A percentile compares a stretch with the other conserved stretches of the same genome.
These are phyloP conservation scores for Poecilia wingei DNA, from an alignment of 2,797 vertebrate species.

Conservation along the genomic window DNA sequence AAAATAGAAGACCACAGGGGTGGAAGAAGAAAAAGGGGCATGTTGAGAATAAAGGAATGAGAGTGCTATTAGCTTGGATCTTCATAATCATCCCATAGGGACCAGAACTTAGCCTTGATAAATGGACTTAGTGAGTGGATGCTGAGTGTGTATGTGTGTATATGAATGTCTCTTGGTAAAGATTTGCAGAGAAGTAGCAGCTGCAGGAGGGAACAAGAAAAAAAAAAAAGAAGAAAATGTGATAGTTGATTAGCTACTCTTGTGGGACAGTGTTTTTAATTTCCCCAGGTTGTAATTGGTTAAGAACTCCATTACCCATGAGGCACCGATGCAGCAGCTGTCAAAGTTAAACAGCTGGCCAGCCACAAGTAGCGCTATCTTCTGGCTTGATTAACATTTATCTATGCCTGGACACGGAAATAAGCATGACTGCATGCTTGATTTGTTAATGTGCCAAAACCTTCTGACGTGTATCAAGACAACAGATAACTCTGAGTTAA, in stretches of 20 bases:
- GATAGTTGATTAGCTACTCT: slow-evolving; percentile 68
- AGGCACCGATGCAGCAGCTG: slow-evolving; percentile 71
- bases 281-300: slow-evolving; percentile 78
- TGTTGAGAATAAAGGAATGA: slow-evolving; percentile 68
- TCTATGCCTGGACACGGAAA: slow-evolving; percentile 50
- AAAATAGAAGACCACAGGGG: slow-evolving; percentile 71
- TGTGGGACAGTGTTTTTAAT: slow-evolving; percentile 75
- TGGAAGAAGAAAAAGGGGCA: slow-evolving; percentile 51
- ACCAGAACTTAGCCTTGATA: slow-evolving; percentile 79
- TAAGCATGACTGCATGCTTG: not conserved
- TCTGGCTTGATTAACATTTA: slow-evolving; percentile 63
- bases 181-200: slow-evolving; percentile 60
- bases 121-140: slow-evolving; percentile 68
- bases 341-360: slow-evolving; percentile 75
- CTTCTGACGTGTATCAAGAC: slow-evolving; percentile 44
- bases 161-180: slow-evolving; percentile 43
- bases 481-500: slow-evolving; percentile 59
- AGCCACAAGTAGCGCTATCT: slow-evolving; percentile 63
- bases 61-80: slow-evolving; percentile 75
- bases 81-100: slow-evolving; percentile 79
- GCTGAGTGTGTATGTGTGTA: slow-evolving; percentile 28
- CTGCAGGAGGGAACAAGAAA: slow-evolving; percentile 49
- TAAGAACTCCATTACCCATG: slow-evolving; percentile 79
- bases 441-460: slow-evolving; percentile 10
- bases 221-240: slow-evolving; percentile 35